These are phyloP conservation scores for Galago senegalensis DNA, from an alignment of 2,797 vertebrate species.

Conservation along the genomic window DNA sequence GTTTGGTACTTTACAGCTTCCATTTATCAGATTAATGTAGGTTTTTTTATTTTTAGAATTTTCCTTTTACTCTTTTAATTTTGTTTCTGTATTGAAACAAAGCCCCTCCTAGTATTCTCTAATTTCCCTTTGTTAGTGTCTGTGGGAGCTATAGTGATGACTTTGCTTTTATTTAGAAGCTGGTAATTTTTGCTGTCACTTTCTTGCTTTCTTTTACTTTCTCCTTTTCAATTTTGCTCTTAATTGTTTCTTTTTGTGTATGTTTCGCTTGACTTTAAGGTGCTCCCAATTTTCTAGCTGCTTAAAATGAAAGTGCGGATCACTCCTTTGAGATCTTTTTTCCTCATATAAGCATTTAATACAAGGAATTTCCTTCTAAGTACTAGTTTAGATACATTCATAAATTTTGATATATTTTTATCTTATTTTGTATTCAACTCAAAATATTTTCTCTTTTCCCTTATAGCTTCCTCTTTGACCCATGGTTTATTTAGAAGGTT, in stretches of 20 bases:
- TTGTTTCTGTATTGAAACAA: background rate
- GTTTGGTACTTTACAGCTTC: background rate
- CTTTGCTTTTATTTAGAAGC: background rate
- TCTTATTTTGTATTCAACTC: background rate
- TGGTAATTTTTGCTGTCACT: background rate
- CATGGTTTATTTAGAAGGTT: background rate
- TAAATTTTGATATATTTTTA: background rate
- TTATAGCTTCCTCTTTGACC: background rate
- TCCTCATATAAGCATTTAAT: background rate
- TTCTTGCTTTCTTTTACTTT: background rate
- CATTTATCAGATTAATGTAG: background rate
- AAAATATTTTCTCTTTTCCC: background rate
- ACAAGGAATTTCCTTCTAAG: background rate
- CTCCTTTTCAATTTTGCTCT: background rate
- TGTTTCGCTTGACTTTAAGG: background rate
- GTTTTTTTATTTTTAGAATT: background rate
- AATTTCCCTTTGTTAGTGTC: background rate
- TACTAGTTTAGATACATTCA: background rate
- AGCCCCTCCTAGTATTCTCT: background rate
- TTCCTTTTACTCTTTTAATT: background rate
- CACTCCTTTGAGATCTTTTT: background rate
- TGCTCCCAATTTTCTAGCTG: background rate
- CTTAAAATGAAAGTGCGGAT: background rate
- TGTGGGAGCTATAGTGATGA: background rate
- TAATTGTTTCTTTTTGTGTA: background rate